phyloP scores from a whole-genome alignment of 2,113 vertebrate genomes.

The Delphinus delphis region DNA sequence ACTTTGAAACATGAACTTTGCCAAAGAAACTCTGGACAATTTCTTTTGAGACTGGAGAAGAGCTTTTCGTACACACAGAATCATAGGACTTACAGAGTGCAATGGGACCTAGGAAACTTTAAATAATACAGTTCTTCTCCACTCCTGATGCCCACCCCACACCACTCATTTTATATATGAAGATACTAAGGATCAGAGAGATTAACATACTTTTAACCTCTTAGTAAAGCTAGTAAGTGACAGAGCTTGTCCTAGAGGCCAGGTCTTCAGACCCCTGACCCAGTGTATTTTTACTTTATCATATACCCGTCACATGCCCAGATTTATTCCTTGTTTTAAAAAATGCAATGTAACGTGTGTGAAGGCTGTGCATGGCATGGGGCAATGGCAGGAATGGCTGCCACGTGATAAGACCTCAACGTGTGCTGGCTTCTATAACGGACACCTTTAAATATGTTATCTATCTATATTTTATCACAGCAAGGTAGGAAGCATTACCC shows the following conservation, averaged over 20 bases:
- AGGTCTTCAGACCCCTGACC: background rate
- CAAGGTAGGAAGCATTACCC: background rate
- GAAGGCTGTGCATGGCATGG: background rate
- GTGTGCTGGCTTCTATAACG: background rate
- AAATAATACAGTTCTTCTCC: background rate
- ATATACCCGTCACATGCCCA: background rate
- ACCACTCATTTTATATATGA: background rate
- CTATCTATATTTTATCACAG: background rate
- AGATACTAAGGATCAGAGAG: background rate
- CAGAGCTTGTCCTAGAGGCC: background rate
- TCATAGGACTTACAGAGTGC: background rate
- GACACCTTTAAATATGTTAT: background rate
- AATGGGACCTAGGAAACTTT: background rate
- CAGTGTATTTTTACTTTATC: background rate
- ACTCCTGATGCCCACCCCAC: background rate
- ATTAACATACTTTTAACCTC: background rate
- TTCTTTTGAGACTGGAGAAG: background rate
- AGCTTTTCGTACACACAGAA: background rate
- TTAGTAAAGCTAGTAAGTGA: background rate
- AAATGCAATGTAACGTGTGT: background rate
- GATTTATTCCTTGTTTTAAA: background rate
- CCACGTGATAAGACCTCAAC: background rate
- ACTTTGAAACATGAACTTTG: conserved; percentile 7
- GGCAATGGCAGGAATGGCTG: background rate
- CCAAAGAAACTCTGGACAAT: background rate